A percentile compares a stretch with the other conserved stretches of the same genome.
Evolutionary conservation across 2,113 vertebrate species (phyloP).

Genomic region (Psilopsiagon aymara): DNA sequence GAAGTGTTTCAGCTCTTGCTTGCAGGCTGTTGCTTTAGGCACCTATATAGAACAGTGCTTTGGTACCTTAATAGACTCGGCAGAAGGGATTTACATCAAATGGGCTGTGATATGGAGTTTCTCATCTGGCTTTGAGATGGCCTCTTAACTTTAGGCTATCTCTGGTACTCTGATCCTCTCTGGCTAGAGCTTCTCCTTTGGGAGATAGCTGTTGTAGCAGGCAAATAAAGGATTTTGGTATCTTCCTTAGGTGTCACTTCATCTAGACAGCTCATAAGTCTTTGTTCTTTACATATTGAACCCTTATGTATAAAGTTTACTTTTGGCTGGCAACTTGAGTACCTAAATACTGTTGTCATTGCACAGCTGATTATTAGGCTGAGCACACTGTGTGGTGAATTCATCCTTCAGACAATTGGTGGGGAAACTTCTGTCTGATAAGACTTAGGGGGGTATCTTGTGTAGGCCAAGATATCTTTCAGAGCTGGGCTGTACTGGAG

Average conservation of each 20-base stretch:
- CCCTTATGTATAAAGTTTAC: not conserved
- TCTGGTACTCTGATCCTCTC: not conserved
- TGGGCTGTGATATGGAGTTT: not conserved
- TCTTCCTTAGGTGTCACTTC: not conserved
- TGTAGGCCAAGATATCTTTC: not conserved
- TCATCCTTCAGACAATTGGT: not conserved
- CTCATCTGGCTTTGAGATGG: not conserved
- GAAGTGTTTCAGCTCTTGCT: not conserved
- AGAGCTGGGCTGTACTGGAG: not conserved
- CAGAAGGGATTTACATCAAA: not conserved
- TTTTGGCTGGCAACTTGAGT: not conserved
- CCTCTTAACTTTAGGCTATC: not conserved
- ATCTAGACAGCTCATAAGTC: not conserved
- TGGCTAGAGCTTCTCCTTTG: not conserved
- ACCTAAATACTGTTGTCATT: not conserved
- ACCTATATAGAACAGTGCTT: not conserved
- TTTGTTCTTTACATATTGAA: not conserved
- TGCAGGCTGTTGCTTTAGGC: not conserved
- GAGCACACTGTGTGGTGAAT: not conserved
- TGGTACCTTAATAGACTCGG: not conserved
- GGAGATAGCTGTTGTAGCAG: not conserved
- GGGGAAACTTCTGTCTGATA: not conserved
- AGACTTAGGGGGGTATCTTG: not conserved
- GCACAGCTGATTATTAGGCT: not conserved
- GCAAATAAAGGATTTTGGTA: not conserved